phyloP scores from a whole-genome alignment of 2,888 invertebrate genomes.

The Electrophaes corylata region DNA sequence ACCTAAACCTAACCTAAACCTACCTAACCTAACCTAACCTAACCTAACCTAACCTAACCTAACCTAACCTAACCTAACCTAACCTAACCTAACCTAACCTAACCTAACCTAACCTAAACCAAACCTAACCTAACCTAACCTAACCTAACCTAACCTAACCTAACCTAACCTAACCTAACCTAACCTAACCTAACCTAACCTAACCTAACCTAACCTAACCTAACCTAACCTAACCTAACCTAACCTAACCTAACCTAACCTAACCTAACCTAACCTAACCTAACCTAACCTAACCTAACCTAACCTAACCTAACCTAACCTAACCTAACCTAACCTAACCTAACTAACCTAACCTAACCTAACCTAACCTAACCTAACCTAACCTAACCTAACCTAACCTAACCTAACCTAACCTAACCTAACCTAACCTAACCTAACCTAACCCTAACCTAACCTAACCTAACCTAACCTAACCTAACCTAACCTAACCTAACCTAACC shows the following conservation, averaged over 20 bases:
- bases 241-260: constrained; percentile 34
- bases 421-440: constrained; percentile 4
- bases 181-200: constrained; percentile 7
- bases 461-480: neutral
- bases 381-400: constrained; percentile 17
- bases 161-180: constrained; percentile 9
- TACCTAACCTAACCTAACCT: neutral
- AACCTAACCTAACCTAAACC: constrained; percentile 27
- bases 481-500: no score
- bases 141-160: constrained; percentile 26
- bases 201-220: constrained; percentile 32
- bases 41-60: no score
- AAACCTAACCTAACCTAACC: constrained; percentile 17
- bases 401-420: constrained; percentile 27
- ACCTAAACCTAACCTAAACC: neutral
- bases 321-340: constrained; percentile 35
- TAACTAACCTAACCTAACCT: constrained; percentile 43
- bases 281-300: constrained; percentile 2
- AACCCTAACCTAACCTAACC: neutral
- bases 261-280: constrained; percentile 8
- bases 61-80: constrained; percentile 28
- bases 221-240: constrained; percentile 35
- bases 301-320: constrained; percentile 38
- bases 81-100: constrained; percentile 30
- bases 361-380: constrained; percentile 35